Evolutionary conservation across 2,797 vertebrate species (phyloP), one percentile per base, ranked within the genome.

Genomic region (Ptychadena robeensis): DNA sequence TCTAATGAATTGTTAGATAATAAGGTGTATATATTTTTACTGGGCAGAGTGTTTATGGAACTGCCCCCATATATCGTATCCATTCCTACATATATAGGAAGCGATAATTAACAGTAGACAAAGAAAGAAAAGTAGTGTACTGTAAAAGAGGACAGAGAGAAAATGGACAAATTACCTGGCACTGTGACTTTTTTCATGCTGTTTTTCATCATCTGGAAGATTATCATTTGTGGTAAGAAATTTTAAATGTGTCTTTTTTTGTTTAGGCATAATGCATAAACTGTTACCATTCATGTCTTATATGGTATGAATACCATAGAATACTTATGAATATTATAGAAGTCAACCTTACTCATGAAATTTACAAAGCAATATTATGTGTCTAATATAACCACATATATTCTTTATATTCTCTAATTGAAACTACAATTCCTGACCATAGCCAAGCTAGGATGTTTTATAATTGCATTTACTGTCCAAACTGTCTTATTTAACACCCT

Each of bases 211-310:
- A 25, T 73, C 38, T 79, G 63, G 34, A n/a, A 57, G 14, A 5
- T 57, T 68, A 53, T 75, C 48, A 0, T 30, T 15, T 34, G 30
- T 61, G 77, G 82, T 85, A 85, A 85, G 82, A 75, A 57, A 37
- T 28, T 25, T 32, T 57, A 15, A 15, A n/a, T 32, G 10, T 10
- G 22, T 18, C 22, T 53, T 53, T 22, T 8, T 1, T 22, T 53
- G 22, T 53, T 53, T n/a, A 53, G 44, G 44, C 44, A n/a, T 22
- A 5, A 22, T 53, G 44, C 44, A 53, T 48, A 18, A 48, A 22
- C n/a, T n/a, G n/a, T n/a, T n/a, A n/a, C n/a, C n/a, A 53, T 53
- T 22, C 6, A 53, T 53, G 44, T 2, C 18, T 53, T 53, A 18
- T n/a, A n/a, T n/a, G n/a, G n/a, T n/a, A n/a, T n/a, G n/a, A n/a